These are phyloP conservation scores for Charanyca ferruginea DNA, from an alignment of 2,888 invertebrate species.

Conservation along the genomic window DNA sequence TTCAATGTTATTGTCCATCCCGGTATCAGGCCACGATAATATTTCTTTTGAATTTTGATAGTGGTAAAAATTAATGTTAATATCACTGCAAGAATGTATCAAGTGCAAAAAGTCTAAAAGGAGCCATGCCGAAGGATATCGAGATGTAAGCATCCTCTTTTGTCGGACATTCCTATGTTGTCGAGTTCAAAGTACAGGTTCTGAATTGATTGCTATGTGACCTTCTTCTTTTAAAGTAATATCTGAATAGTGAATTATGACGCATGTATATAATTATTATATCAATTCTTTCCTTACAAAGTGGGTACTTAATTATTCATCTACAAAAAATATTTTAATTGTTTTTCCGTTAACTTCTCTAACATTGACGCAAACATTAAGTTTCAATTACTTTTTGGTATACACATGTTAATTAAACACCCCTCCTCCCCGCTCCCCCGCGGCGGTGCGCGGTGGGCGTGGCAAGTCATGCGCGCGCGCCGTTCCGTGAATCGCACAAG, in stretches of 20 bases:
- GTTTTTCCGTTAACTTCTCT: slow-evolving; percentile 1
- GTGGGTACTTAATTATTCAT: not conserved
- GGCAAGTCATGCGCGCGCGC: slow-evolving; percentile 76
- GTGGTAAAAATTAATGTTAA: not conserved
- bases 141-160: slow-evolving; percentile 17
- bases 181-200: too few species aligned
- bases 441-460: slow-evolving; percentile 68
- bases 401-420: slow-evolving; percentile 57
- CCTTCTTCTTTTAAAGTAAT: not conserved
- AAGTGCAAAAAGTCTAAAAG: not conserved
- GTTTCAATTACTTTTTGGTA: slow-evolving; percentile 63
- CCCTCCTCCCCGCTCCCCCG: slow-evolving; percentile 21
- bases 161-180: not conserved
- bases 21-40: not conserved
- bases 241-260: not conserved
- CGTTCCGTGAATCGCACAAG: slow-evolving; percentile 81
- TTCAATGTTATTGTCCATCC: slow-evolving; percentile 19
- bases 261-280: slow-evolving; percentile 2
- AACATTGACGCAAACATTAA: slow-evolving; percentile 50
- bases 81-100: slow-evolving; percentile 3
- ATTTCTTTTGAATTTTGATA: not conserved
- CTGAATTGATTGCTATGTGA: too few species aligned
- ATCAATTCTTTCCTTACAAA: slow-evolving; percentile 1
- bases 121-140: not conserved
- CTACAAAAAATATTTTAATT: not conserved